Evolutionary conservation across 2,888 invertebrate species (phyloP), one percentile per base, ranked within the genome.

Genomic region (Exocentrus adspersus): DNA sequence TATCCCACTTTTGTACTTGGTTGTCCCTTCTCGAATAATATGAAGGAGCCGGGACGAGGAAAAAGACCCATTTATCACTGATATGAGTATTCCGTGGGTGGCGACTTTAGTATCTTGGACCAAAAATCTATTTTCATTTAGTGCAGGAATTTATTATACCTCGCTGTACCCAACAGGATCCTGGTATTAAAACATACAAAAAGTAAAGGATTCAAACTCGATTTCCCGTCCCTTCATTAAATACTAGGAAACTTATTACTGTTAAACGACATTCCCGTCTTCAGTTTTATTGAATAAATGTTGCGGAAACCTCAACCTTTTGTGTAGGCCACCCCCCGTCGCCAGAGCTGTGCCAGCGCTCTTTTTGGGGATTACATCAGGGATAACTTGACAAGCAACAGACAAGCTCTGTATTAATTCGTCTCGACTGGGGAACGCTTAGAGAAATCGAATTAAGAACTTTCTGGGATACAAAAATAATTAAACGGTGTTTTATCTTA

Each of bases 171-270:
- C 48, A 4, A 24, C 21, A 46, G 24, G 10, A 17, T 28, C 16
- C 48, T n/a, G n/a, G n/a, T n/a, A 12, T 48, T 48, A 48, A 28
- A 48, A 48, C 28, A 28, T 48, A 1, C 28, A 48, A 48, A 28
- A 28, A 10, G 5, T 28, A 6, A 46, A 24, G 56, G n/a, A 21
- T 61, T 52, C n/a, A 52, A 52, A 52, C 37, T 52, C 21, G 37
- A 52, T 45, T 42, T 42, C 14, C 45, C 30, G 19, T 45, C 30
- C 56, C 20, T 21, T 14, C 30, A 17, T 20, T 28, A 17, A 32
- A 12, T n/a, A n/a, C n/a, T n/a, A n/a, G n/a, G n/a, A n/a, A n/a
- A n/a, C n/a, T n/a, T n/a, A n/a, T n/a, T n/a, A n/a, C n/a, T n/a
- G n/a, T 14, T 41, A 53, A 53, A 24, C 41, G 21, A 21, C 12